A percentile compares a stretch with the other conserved stretches of the same genome.
Evolutionary conservation across 2,888 invertebrate species (phyloP).

Genomic region (Patella pellucida): DNA sequence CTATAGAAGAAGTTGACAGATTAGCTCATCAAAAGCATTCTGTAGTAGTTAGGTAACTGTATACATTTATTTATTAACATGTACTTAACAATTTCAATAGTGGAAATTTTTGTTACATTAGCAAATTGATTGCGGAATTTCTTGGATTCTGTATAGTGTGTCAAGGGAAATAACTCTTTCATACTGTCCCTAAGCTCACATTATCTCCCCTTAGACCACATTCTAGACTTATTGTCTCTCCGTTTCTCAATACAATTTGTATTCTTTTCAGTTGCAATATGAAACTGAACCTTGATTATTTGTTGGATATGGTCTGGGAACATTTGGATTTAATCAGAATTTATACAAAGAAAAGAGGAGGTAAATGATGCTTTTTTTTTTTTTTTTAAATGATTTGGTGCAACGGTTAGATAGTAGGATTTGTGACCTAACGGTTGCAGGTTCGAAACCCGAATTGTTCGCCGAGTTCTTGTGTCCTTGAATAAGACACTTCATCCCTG

Average conservation of each 20-base stretch:
- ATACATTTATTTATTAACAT: neutral
- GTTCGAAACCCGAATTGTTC: too few species aligned
- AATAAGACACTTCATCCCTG: too few species aligned
- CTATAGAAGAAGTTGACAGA: conserved; percentile 97
- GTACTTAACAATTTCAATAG: too few species aligned
- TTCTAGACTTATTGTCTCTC: neutral
- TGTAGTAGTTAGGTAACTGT: conserved; percentile 89
- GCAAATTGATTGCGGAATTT: neutral
- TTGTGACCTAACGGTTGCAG: too few species aligned
- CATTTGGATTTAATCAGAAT: conserved; percentile 92
- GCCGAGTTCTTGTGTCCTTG: too few species aligned
- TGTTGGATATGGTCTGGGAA: conserved; percentile 94
- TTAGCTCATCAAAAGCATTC: conserved; percentile 90
- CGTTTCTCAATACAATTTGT: neutral
- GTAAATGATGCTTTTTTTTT: conserved; percentile 45
- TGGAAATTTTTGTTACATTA: too few species aligned
- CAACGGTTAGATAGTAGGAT: too few species aligned
- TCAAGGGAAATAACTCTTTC: neutral
- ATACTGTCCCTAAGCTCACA: neutral
- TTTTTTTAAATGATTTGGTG: too few species aligned
- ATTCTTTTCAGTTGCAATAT: conserved; percentile 90
- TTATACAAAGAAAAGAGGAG: conserved; percentile 98
- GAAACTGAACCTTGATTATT: conserved; percentile 96
- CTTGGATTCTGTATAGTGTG: neutral
- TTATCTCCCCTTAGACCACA: conserved; percentile 1